These are phyloP conservation scores for Chelonia mydas DNA, from an alignment of 2,797 vertebrate genomes.

Conservation along the genomic window DNA sequence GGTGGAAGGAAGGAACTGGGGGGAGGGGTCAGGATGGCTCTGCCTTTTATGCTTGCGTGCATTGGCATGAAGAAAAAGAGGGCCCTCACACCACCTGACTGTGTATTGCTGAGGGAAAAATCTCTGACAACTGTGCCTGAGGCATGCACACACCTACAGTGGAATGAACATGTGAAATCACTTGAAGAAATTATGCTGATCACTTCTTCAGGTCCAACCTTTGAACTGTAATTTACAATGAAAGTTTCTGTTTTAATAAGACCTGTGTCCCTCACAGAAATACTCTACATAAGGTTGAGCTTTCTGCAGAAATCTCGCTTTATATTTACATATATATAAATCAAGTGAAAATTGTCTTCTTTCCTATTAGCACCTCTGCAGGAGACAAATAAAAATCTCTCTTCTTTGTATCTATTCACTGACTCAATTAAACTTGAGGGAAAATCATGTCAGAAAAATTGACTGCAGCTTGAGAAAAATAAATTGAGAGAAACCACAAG, in stretches of 20 bases:
- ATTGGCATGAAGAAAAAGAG: not conserved
- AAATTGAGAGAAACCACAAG: not conserved
- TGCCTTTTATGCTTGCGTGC: not conserved
- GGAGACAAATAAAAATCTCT: not conserved
- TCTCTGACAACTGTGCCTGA: not conserved
- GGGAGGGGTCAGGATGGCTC: not conserved
- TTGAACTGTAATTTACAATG: not conserved
- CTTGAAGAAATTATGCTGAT: not conserved
- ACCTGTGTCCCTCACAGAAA: not conserved
- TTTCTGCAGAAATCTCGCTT: not conserved
- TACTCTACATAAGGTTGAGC: not conserved
- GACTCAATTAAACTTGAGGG: slow-evolving; percentile 7
- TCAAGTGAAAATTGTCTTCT: not conserved
- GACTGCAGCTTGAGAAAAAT: not conserved
- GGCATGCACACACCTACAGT: not conserved
- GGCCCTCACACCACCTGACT: not conserved
- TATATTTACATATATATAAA: slow-evolving; percentile 32
- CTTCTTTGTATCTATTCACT: not conserved
- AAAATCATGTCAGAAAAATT: slow-evolving; percentile 21
- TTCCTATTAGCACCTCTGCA: slow-evolving; percentile 36
- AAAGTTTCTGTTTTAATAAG: not conserved
- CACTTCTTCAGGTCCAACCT: not conserved
- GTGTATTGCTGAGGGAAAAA: not conserved
- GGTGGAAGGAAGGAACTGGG: not conserved
- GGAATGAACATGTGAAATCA: not conserved